Evolutionary conservation across 1,140 invertebrate genomes (phyloP).

Genomic region (Metopolophium dirhodum): DNA sequence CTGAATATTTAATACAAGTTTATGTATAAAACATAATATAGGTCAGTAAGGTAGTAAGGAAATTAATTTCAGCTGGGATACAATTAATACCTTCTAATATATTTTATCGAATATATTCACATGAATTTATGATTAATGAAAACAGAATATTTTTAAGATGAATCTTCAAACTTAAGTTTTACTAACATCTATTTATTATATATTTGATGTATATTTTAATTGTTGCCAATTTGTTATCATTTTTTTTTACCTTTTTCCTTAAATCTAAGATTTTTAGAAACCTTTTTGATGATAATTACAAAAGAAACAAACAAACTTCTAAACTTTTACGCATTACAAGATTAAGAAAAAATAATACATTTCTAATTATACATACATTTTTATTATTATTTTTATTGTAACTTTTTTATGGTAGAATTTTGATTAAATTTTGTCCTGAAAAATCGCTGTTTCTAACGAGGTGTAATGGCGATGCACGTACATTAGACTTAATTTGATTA

Average conservation of each 20-base stretch:
- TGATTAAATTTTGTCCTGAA: neutral
- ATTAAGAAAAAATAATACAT: neutral
- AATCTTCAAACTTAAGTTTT: too few relatives aligned
- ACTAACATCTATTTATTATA: too few relatives aligned
- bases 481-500: neutral
- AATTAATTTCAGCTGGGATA: neutral
- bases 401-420: neutral
- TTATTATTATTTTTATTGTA: neutral
- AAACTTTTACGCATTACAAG: neutral
- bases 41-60: neutral
- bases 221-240: neutral
- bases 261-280: neutral
- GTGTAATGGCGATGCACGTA: neutral
- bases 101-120: neutral
- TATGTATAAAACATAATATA: neutral
- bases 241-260: neutral
- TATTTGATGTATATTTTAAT: neutral
- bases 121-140: too few relatives aligned
- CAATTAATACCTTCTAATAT: neutral
- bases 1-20: neutral
- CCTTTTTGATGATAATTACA: neutral
- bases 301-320: neutral
- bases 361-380: neutral
- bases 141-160: too few relatives aligned
- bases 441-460: neutral